Evolutionary conservation across 2,888 invertebrate genomes (phyloP), one percentile per base, ranked within the genome.

Genomic region (Strigamia maritima): DNA sequence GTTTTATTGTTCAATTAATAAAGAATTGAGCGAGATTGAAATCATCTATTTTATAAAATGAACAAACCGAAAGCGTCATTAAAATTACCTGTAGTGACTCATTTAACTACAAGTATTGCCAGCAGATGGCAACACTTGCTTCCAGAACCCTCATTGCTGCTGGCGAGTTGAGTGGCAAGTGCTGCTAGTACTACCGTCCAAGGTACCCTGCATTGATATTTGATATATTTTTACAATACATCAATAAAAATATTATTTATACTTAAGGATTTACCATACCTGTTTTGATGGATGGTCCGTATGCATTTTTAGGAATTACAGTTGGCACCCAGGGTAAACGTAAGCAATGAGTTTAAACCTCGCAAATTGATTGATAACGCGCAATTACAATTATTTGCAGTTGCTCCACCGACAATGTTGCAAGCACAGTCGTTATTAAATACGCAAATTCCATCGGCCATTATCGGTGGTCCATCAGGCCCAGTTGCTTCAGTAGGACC

Each of bases 381-480:
- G 54, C 54, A 54, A 54, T 22, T 54, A 44, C 12, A 12, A 12
- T 44, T 14, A n/a, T 65, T 3, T 26, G 65, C 74, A 76, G 76
- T 19, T 76, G 76, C 76, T 76, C 77, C 77, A 77, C 76, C 76
- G 19, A 16, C 76, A 14, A 54, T 77, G 44, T 24, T 77, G 54
- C 77, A 44, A 26, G 22, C 77, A 28, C 49, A 44, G 26, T 24
- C 54, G 14, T 31, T 77, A 26, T 3, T 77, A 14, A 54, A 54
- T 2, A 2, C 77, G 16, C 77, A 40, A n/a, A 12, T 77, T 12
- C 44, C 77, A 24, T 28, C 77, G 10, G n/a, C 26, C 44, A 19
- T 49, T 54, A 26, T 77, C 10, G 16, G 49, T 14, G 26, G 44
- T 14, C 49, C 44, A 14, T 54, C 44, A 14, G 77, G 44, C 1